Evolutionary conservation across 1,140 invertebrate genomes (phyloP), one percentile per base, ranked within the genome.

Genomic region (Coelopa frigida): DNA sequence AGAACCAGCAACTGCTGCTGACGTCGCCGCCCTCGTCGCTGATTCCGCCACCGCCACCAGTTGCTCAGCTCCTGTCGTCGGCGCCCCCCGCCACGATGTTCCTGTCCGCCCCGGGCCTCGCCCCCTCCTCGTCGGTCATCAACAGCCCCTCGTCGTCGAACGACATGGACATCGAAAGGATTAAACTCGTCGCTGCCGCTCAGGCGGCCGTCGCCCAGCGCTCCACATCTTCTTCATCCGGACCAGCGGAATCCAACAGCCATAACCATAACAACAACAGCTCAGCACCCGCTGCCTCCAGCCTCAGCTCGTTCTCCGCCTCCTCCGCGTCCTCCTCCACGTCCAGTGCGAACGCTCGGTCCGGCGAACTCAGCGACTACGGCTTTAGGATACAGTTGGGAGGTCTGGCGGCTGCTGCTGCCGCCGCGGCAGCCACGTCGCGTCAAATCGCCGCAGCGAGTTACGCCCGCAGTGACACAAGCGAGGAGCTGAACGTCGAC

Each of bases 371-470:
- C 20, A 67, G 63, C 31, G 66, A 70, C 54, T 70, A 69, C 44
- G 67, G 67, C 17, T 70, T 70, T 49, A 54, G 67, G 59, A 70
- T 70, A 64, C 67, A 70, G 39, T 53, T 70, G 40, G 67, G 67
- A 22, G 67, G 66, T 6, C 51, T 69, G 40, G 61, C 64, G 12
- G 63, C 63, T 5, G 62, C 63, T 7, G 63, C 63, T 5, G 63
- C 63, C 11, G 63, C 63, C 2, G 63, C 63, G 10, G 63, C 63
- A 5, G 63, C 63, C 38, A 66, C 62, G 14, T 66, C 62, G 20
- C 50, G 62, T 6, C 62, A 66, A 38, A 66, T 67, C 35, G 59
- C 62, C 1, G 61, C 63, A 4, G 56, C 65, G 26, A 66, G 58
- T 53, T 70, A 70, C 53, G 61, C 66, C 23, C 51, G 63, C 32